Percentiles rank a stretch among this genome's conserved stretches.
Evolutionary conservation across 2,113 vertebrate genomes (phyloP).

Genomic region (Gracilinanus agilis): DNA sequence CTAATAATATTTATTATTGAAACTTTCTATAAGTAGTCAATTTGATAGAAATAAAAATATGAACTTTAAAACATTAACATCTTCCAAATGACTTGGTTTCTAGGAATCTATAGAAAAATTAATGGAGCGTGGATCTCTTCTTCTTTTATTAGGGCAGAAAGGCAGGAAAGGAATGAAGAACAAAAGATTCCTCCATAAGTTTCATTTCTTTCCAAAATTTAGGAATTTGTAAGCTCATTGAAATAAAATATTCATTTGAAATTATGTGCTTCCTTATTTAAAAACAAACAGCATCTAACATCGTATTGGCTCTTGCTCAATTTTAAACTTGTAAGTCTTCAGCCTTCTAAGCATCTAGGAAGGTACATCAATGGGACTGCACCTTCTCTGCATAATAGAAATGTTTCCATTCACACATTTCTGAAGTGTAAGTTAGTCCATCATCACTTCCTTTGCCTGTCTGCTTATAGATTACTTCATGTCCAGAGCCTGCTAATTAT

Average conservation of each 20-base stretch:
- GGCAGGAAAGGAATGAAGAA: background rate
- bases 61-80: background rate
- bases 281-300: slow-evolving; percentile 26
- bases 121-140: background rate
- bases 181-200: background rate
- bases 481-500: background rate
- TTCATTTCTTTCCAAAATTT: slow-evolving; percentile 32
- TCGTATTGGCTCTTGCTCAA: background rate
- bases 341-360: background rate
- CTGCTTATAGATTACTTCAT: slow-evolving; percentile 17
- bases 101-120: background rate
- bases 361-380: slow-evolving; percentile 10
- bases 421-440: slow-evolving; percentile 1
- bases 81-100: background rate
- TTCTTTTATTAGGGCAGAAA: background rate
- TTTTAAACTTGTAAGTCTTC: background rate
- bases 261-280: slow-evolving; percentile 15
- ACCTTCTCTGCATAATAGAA: background rate
- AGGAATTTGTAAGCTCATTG: background rate
- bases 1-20: background rate
- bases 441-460: slow-evolving; percentile 1
- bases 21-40: background rate
- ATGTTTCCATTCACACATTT: background rate
- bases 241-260: slow-evolving; percentile 36
- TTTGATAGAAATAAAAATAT: background rate